Conservation (phyloP, 1,140 invertebrate species). For the Ostrea edulis region DNA sequence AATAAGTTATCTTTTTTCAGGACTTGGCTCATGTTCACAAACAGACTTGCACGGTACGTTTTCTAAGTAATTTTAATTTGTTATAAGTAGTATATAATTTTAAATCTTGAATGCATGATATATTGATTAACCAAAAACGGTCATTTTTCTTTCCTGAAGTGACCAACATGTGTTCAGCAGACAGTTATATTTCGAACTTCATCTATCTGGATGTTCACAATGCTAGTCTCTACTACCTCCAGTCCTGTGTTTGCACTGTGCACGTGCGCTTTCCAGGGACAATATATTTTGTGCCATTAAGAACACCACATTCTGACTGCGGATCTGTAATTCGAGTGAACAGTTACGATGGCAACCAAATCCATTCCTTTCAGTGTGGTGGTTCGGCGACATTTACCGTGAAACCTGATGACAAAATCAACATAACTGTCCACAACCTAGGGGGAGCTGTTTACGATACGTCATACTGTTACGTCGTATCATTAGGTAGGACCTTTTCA, state of each 20-base stretch:
- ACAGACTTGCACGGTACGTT: background rate
- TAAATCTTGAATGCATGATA: background rate
- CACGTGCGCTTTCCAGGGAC: constrained; percentile 15
- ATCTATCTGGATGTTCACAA: constrained; percentile 26
- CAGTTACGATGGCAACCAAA: constrained; percentile 9
- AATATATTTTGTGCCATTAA: background rate
- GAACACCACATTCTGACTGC: background rate
- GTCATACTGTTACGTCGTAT: constrained; percentile 1
- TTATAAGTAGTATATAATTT: background rate
- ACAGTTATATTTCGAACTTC: background rate
- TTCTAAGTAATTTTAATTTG: background rate
- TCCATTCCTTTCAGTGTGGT: background rate
- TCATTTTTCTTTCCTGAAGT: background rate
- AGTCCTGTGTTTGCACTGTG: background rate
- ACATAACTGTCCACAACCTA: background rate
- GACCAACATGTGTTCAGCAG: background rate
- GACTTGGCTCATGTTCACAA: background rate
- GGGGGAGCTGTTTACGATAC: background rate
- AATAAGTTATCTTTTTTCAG: background rate
- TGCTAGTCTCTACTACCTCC: constrained; percentile 24
- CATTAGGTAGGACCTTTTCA: background rate
- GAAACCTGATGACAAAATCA: background rate
- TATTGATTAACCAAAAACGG: background rate
- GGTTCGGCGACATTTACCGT: background rate
- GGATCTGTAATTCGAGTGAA: background rate